phyloP scores from a whole-genome alignment of 2,797 vertebrate genomes.

The Cryptoprocta ferox region DNA sequence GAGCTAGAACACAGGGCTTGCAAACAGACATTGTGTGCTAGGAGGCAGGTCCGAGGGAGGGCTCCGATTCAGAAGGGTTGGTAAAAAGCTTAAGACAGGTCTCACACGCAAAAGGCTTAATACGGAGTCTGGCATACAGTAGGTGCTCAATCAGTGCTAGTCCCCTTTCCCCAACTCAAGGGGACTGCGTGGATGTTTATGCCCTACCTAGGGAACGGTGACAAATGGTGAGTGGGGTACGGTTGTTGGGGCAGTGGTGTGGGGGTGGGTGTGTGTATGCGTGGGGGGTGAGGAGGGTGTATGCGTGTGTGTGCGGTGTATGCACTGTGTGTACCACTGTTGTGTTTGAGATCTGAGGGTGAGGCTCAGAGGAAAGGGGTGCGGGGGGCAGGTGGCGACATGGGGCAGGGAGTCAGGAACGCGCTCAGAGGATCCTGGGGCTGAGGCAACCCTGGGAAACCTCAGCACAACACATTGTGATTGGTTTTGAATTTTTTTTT shows the following conservation, averaged over 20 bases:
- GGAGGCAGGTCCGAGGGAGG: neutral
- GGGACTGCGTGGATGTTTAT: neutral
- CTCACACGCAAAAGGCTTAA: neutral
- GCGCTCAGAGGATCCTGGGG: neutral
- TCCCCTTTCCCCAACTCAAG: neutral
- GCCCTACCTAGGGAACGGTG: neutral
- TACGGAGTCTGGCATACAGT: neutral
- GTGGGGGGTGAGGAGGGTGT: neutral
- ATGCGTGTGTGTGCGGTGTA: neutral
- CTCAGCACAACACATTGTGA: neutral
- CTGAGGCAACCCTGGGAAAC: neutral
- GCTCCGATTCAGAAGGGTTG: neutral
- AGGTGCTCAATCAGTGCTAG: neutral
- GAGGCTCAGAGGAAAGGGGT: neutral
- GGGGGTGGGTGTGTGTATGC: no score
- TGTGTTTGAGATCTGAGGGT: neutral
- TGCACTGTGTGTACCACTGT: neutral
- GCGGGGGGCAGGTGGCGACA: neutral
- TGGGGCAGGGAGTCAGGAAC: neutral
- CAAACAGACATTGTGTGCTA: rapidly evolving
- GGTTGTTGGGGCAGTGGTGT: neutral
- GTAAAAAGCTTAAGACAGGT: neutral
- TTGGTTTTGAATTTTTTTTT: no score
- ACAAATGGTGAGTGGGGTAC: neutral
- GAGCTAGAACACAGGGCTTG: neutral